Percentiles rank a stretch among this genome's conserved stretches.
Conservation (phyloP, 2,797 vertebrate species). For the Myotis planiceps region DNA sequence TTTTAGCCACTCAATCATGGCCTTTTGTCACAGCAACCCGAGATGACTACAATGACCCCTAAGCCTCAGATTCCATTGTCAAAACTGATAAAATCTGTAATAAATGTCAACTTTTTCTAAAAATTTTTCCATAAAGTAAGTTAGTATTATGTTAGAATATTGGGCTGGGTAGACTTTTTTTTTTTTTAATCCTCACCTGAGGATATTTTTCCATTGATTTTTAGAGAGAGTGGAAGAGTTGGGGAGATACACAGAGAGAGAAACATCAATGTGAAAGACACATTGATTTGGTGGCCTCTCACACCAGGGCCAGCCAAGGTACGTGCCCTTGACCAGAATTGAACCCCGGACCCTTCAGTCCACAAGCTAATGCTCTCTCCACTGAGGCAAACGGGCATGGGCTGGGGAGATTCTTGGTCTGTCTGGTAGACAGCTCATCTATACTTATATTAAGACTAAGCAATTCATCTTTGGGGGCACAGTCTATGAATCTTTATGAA, state of each 20-base stretch:
- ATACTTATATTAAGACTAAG: slow-evolving; percentile 60
- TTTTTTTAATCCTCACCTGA: no score
- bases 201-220: no score
- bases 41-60: slow-evolving; percentile 13
- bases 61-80: slow-evolving; percentile 20
- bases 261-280: no score
- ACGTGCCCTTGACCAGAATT: no score
- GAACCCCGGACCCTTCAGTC: no score
- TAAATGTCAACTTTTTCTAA: slow-evolving; percentile 16
- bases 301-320: no score
- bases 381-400: no score
- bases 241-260: no score
- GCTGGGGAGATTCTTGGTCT: not conserved
- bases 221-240: no score
- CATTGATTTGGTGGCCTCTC: no score
- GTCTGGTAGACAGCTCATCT: not conserved
- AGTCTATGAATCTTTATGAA: slow-evolving; percentile 59
- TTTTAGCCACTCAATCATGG: not conserved
- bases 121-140: slow-evolving; percentile 39
- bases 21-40: not conserved
- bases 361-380: no score
- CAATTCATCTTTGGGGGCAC: slow-evolving; percentile 19
- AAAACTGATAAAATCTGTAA: slow-evolving; percentile 6
- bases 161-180: not conserved
- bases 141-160: slow-evolving; percentile 37